These are phyloP conservation scores for Drosophila tropicalis DNA, from an alignment of 1,140 invertebrate species.

Conservation along the genomic window DNA sequence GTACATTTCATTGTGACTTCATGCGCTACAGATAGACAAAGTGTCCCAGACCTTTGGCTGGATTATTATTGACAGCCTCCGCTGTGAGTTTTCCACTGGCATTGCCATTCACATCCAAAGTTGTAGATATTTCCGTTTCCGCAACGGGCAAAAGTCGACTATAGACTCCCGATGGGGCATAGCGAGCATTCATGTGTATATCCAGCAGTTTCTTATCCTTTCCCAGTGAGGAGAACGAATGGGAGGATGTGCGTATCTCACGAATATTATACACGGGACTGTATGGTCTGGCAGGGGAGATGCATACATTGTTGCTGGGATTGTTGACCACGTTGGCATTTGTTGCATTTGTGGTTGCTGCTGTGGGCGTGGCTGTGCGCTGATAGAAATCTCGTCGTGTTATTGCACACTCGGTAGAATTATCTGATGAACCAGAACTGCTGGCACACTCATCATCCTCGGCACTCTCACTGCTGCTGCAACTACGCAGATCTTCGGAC, in stretches of 20 bases:
- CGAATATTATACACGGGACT: conserved; percentile 82
- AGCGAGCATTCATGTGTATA: conserved; percentile 72
- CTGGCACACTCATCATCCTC: conserved; percentile 72
- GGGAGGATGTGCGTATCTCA: conserved; percentile 74
- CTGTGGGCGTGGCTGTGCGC: conserved; percentile 21
- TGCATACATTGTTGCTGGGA: neutral
- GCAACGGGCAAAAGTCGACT: conserved; percentile 56
- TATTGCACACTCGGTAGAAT: conserved; percentile 69
- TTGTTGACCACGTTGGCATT: neutral
- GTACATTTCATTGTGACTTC: conserved; percentile 30
- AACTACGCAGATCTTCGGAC: conserved; percentile 72
- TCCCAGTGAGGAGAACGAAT: conserved; percentile 81
- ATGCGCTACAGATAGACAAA: conserved; percentile 71
- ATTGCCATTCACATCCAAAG: conserved; percentile 64
- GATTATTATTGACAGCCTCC: conserved; percentile 81
- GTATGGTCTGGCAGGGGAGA: conserved; percentile 54
- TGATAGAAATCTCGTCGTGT: conserved; percentile 52
- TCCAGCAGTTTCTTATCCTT: conserved; percentile 82
- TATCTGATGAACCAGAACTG: conserved; percentile 73
- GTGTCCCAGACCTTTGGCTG: conserved; percentile 77
- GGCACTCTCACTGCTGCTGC: conserved; percentile 70
- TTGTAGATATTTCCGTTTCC: conserved; percentile 34
- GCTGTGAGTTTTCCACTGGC: conserved; percentile 33
- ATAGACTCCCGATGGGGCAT: conserved; percentile 50
- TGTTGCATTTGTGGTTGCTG: neutral